Evolutionary conservation across 2,797 vertebrate genomes (phyloP).

Genomic region (Periophthalmus magnuspinnatus): DNA sequence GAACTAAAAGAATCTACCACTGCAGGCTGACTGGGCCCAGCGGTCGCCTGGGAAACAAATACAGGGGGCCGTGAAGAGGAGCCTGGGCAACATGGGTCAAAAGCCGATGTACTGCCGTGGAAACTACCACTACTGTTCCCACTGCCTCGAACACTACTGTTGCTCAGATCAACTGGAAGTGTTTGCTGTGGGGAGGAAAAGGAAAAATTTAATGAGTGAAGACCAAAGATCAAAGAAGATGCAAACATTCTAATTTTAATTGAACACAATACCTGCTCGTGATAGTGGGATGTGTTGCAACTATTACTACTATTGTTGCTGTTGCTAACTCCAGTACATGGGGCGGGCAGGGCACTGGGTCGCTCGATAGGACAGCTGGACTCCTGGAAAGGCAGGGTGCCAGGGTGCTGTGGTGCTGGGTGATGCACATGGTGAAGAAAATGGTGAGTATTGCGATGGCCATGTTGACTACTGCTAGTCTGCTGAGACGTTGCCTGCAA

Average conservation of each 20-base stretch:
- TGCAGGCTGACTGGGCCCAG: conserved; percentile 86
- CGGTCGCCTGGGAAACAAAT: conserved; percentile 86
- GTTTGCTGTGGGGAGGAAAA: conserved; percentile 81
- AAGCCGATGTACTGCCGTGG: conserved; percentile 91
- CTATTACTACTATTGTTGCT: conserved; percentile 66
- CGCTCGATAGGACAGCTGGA: conserved; percentile 89
- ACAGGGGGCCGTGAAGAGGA: conserved; percentile 87
- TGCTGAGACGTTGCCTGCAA: conserved; percentile 84
- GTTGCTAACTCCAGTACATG: conserved; percentile 82
- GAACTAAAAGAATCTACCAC: conserved; percentile 87
- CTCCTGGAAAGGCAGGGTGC: conserved; percentile 86
- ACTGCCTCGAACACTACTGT: conserved; percentile 85
- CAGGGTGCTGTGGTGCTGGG: conserved; percentile 83
- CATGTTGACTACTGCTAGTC: conserved; percentile 76
- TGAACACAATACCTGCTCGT: conserved; percentile 87
- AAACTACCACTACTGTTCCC: conserved; percentile 82
- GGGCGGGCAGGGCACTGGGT: conserved; percentile 85
- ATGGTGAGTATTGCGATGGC: conserved; percentile 84
- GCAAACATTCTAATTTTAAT: background rate
- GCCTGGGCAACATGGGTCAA: conserved; percentile 96
- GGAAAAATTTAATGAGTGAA: background rate
- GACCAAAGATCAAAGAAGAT: background rate
- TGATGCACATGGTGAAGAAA: conserved; percentile 92
- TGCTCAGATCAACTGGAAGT: conserved; percentile 96
- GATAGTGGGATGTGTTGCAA: conserved; percentile 78